These are phyloP conservation scores for Nerophis lumbriciformis DNA, from an alignment of 2,113 vertebrate genomes.

Conservation along the genomic window DNA sequence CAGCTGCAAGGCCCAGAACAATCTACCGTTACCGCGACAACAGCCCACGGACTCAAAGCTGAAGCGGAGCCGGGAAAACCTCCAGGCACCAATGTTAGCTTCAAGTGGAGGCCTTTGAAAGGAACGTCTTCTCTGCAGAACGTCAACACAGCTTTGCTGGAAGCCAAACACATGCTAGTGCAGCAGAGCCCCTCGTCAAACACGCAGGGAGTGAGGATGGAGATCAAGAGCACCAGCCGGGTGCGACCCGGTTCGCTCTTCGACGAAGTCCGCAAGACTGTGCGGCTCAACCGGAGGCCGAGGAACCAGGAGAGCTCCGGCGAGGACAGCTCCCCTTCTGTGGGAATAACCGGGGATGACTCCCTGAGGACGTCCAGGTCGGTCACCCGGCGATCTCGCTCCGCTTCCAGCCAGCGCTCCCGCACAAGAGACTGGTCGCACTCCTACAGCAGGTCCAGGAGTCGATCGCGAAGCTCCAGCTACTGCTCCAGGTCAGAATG, in stretches of 20 bases:
- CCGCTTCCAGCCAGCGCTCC: conserved; percentile 81
- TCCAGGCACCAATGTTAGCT: conserved; percentile 48
- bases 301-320: conserved; percentile 93
- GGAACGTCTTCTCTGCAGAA: conserved; percentile 69
- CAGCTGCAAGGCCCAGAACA: conserved; percentile 27
- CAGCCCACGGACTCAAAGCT: conserved; percentile 36
- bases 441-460: conserved; percentile 85
- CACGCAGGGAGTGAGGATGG: conserved; percentile 82
- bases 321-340: conserved; percentile 79
- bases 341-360: conserved; percentile 64
- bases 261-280: conserved; percentile 94
- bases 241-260: conserved; percentile 94
- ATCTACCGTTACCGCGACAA: conserved; percentile 9
- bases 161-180: conserved; percentile 44
- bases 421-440: conserved; percentile 69
- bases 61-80: conserved; percentile 39
- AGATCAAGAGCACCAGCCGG: conserved; percentile 91
- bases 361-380: conserved; percentile 80
- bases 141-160: conserved; percentile 11
- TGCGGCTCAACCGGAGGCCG: conserved; percentile 87
- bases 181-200: conserved; percentile 60
- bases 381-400: conserved; percentile 81
- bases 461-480: conserved; percentile 80
- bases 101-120: conserved; percentile 92
- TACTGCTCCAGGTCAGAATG: conserved; percentile 81